phyloP scores from a whole-genome alignment of 2,113 vertebrate genomes.

The Microcebus murinus region DNA sequence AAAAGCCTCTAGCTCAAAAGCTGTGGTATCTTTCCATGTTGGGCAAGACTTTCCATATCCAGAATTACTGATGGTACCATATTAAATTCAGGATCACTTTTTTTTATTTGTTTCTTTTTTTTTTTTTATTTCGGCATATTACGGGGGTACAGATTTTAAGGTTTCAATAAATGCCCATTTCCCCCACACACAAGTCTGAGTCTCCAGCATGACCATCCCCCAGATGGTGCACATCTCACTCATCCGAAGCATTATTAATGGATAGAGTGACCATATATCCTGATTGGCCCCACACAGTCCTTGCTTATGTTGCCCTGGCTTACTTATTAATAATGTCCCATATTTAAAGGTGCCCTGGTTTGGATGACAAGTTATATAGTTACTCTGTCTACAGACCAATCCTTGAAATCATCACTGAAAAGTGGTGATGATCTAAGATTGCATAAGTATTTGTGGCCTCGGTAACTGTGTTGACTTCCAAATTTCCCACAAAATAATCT shows the following conservation, averaged over 20 bases:
- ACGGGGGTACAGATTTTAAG: too few relatives aligned
- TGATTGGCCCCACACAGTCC: not conserved
- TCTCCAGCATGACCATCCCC: too few relatives aligned
- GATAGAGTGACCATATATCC: not conserved
- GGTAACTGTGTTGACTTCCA: not conserved
- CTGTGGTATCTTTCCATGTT: not conserved
- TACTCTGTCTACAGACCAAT: not conserved
- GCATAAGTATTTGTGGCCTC: not conserved
- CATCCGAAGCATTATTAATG: not conserved
- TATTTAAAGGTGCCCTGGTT: not conserved
- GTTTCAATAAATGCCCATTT: too few relatives aligned
- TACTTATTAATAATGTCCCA: not conserved
- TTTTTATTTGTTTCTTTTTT: not conserved
- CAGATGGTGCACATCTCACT: too few relatives aligned
- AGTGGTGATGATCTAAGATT: not conserved
- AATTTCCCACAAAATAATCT: not conserved
- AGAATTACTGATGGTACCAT: not conserved
- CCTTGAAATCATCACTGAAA: not conserved
- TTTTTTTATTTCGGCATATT: too few relatives aligned
- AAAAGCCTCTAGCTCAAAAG: not conserved
- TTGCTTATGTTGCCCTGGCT: not conserved
- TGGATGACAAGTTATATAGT: not conserved
- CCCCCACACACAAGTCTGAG: too few relatives aligned
- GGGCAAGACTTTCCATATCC: not conserved
- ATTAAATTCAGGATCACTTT: not conserved